A percentile compares a stretch with the other conserved stretches of the same genome.
phyloP scores from a whole-genome alignment of 2,888 invertebrate species.

The Melanophora roralis region DNA sequence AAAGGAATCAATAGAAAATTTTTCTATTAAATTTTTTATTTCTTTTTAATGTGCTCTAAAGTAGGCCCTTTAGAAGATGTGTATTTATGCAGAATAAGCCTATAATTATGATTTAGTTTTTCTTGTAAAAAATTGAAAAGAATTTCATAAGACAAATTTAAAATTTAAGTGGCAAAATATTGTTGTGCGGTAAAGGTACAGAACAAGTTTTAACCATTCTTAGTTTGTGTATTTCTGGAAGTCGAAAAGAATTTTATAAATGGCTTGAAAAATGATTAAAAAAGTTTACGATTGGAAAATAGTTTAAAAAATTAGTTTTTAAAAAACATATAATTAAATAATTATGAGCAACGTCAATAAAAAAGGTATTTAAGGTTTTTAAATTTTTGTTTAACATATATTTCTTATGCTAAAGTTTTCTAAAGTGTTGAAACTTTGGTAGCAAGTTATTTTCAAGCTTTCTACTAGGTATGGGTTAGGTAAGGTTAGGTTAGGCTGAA shows the following conservation, averaged over 20 bases:
- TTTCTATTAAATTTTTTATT: not conserved
- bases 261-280: not conserved
- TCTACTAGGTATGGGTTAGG: too few species aligned
- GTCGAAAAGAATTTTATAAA: not conserved
- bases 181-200: not conserved
- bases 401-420: too few species aligned
- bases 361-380: too few species aligned
- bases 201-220: not conserved
- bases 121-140: conserved; percentile 8
- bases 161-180: not conserved
- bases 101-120: conserved; percentile 44
- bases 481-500: too few species aligned
- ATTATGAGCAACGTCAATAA: too few species aligned
- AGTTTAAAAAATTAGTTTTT: too few species aligned
- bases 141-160: conserved; percentile 12
- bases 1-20: conserved; percentile 37
- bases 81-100: conserved; percentile 19
- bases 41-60: conserved; percentile 6
- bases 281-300: too few species aligned
- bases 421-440: too few species aligned
- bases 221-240: not conserved
- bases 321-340: too few species aligned
- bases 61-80: conserved; percentile 16
- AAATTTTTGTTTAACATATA: too few species aligned
- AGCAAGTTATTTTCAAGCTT: too few species aligned